Percentiles rank a stretch among this genome's conserved stretches.
Evolutionary conservation across 1,140 invertebrate species (phyloP).

Genomic region (Metaphire vulgaris): DNA sequence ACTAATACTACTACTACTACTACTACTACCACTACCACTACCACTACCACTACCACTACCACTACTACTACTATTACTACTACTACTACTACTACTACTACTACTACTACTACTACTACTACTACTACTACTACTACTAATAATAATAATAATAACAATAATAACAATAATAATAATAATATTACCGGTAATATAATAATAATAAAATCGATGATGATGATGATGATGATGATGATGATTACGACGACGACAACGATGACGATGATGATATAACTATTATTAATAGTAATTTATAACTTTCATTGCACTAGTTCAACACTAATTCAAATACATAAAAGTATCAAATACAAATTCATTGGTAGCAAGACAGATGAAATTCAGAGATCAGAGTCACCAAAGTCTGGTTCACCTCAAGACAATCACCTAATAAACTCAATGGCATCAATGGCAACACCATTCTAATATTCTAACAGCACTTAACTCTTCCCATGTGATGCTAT

Average conservation of each 20-base stretch:
- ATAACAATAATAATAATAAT: background rate
- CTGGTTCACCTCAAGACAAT: no score
- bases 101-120: conserved; percentile 2
- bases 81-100: conserved; percentile 3
- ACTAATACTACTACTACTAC: background rate
- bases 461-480: no score
- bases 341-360: no score
- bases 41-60: background rate
- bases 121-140: conserved; percentile 3
- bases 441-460: no score
- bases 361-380: no score
- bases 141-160: background rate
- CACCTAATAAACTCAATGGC: no score
- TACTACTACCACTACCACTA: background rate
- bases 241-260: background rate
- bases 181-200: background rate
- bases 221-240: background rate
- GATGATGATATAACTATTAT: background rate
- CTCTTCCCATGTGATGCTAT: no score
- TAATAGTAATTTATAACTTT: no score
- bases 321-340: no score
- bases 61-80: conserved; percentile 1
- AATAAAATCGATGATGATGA: background rate
- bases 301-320: no score
- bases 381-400: no score